Conservation (phyloP, 2,888 invertebrate species). For the Lycia hirtaria region DNA sequence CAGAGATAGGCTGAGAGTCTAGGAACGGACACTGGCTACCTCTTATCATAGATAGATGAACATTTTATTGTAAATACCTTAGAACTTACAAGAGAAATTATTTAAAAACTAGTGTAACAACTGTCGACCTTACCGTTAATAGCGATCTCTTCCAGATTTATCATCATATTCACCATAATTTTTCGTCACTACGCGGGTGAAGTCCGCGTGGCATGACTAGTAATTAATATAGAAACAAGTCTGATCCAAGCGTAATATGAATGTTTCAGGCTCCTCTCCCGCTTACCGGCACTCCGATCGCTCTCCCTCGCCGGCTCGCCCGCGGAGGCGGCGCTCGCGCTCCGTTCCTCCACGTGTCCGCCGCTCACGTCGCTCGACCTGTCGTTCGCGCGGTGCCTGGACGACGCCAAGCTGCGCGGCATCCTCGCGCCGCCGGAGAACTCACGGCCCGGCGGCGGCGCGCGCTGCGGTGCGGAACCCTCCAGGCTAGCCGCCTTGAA, state of each 20-base stretch:
- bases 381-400: conserved; percentile 94
- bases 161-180: no score
- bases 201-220: no score
- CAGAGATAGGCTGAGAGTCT: no score
- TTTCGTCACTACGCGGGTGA: no score
- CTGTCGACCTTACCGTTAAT: no score
- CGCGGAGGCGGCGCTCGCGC: conserved; percentile 91
- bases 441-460: conserved; percentile 88
- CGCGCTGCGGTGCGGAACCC: conserved; percentile 73
- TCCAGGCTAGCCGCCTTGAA: conserved; percentile 89
- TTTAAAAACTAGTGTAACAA: no score
- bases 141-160: no score
- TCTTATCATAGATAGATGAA: no score
- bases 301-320: conserved; percentile 92
- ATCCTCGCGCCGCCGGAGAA: conserved; percentile 95
- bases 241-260: background rate
- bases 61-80: no score
- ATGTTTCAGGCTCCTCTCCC: conserved; percentile 87
- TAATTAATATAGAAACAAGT: no score
- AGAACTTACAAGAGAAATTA: no score
- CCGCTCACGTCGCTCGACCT: conserved; percentile 91
- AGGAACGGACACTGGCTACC: no score
- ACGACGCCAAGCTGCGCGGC: conserved; percentile 93
- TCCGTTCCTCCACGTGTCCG: conserved; percentile 93
- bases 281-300: conserved; percentile 93